Conservation (phyloP, 2,113 vertebrate genomes). For the Caretta caretta region DNA sequence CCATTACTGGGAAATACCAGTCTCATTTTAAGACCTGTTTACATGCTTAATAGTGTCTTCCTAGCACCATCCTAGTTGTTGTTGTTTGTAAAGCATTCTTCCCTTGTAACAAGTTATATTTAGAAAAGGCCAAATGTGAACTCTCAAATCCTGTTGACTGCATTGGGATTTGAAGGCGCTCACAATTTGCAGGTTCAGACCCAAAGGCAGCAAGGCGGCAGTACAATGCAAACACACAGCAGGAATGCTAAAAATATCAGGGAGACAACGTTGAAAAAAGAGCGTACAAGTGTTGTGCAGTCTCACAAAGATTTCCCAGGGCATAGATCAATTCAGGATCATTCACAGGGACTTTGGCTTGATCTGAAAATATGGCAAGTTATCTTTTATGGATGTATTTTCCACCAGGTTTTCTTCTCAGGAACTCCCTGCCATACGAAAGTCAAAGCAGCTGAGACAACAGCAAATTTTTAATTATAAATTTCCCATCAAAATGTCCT, state of each 20-base stretch:
- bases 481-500: not conserved
- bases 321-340: not conserved
- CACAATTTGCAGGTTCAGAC: not conserved
- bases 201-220: not conserved
- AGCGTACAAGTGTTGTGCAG: not conserved
- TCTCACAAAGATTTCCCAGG: not conserved
- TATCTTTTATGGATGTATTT: not conserved
- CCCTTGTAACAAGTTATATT: not conserved
- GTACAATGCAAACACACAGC: not conserved
- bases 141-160: not conserved
- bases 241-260: not conserved
- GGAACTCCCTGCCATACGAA: not conserved
- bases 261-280: not conserved
- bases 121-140: not conserved
- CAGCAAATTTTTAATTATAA: not conserved
- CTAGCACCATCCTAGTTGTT: constrained; percentile 10
- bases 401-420: not conserved
- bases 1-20: constrained; percentile 31
- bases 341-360: not conserved
- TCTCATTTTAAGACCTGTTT: constrained; percentile 43
- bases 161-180: not conserved
- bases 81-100: not conserved
- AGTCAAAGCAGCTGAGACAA: not conserved
- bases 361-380: not conserved
- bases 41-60: not conserved